Conservation (phyloP, 37 sponge, comb jelly and placozoan genomes). For the Halisarca cf. caerulea region DNA sequence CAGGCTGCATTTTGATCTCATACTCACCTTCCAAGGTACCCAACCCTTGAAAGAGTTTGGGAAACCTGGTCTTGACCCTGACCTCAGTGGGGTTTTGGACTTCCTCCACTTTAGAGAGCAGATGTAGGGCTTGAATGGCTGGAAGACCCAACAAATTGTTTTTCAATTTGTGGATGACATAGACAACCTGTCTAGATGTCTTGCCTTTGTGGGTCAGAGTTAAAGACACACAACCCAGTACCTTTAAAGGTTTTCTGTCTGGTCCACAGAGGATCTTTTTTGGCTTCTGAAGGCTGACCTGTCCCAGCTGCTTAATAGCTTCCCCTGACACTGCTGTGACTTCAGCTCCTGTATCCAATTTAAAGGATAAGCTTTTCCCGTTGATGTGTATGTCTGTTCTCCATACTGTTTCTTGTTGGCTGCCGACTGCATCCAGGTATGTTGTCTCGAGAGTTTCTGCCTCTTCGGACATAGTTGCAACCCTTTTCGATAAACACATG, state of each 20-base stretch:
- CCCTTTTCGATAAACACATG: too few species aligned
- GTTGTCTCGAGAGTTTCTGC: too few species aligned
- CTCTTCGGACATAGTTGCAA: too few species aligned
- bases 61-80: neutral
- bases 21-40: neutral
- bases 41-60: neutral
- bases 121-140: neutral
- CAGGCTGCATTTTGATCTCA: neutral
- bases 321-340: too few species aligned
- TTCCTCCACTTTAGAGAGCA: neutral
- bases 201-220: neutral
- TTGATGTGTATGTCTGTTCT: too few species aligned
- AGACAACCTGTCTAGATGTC: neutral
- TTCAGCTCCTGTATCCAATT: too few species aligned
- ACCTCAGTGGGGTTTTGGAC: neutral
- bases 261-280: neutral
- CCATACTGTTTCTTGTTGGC: too few species aligned
- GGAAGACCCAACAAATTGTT: neutral
- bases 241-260: neutral
- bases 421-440: too few species aligned
- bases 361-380: too few species aligned
- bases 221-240: neutral
- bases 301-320: too few species aligned
- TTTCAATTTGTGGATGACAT: neutral
- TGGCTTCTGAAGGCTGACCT: too few species aligned